These are phyloP conservation scores for Trichomalopsis sarcophagae DNA, from an alignment of 1,140 invertebrate genomes.

Conservation along the genomic window DNA sequence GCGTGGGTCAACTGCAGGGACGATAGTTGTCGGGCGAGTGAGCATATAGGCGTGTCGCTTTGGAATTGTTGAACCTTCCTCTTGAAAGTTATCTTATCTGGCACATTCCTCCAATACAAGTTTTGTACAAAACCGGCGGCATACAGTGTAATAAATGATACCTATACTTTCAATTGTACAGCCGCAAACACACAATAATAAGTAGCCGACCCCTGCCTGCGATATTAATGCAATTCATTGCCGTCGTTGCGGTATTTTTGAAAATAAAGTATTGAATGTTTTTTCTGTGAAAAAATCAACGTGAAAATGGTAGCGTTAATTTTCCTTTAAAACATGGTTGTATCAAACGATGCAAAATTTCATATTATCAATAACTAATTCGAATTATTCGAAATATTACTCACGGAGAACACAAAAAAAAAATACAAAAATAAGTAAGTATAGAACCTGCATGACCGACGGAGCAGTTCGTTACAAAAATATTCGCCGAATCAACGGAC, in stretches of 20 bases:
- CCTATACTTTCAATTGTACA: not conserved
- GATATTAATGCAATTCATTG: too few relatives aligned
- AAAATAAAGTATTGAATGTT: too few relatives aligned
- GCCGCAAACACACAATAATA: not conserved
- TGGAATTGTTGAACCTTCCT: not conserved
- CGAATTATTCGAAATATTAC: not conserved
- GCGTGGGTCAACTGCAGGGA: not conserved
- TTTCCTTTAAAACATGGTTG: too few relatives aligned
- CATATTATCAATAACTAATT: too few relatives aligned
- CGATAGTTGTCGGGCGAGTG: not conserved
- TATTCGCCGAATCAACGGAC: not conserved
- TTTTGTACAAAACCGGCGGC: too few relatives aligned
- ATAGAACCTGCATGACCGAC: not conserved
- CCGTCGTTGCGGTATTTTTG: too few relatives aligned
- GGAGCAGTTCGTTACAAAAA: not conserved
- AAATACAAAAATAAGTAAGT: too few relatives aligned
- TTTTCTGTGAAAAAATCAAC: too few relatives aligned
- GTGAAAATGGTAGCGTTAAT: too few relatives aligned
- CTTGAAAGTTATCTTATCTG: slow-evolving; percentile 13
- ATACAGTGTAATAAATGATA: not conserved
- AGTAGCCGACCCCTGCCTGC: not conserved
- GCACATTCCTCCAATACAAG: not conserved
- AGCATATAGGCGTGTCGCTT: not conserved
- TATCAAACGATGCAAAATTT: too few relatives aligned
- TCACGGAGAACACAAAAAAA: too few relatives aligned